A percentile compares a stretch with the other conserved stretches of the same genome.
phyloP scores from a whole-genome alignment of 2,113 vertebrate genomes.

The Alaudala cheleensis region DNA sequence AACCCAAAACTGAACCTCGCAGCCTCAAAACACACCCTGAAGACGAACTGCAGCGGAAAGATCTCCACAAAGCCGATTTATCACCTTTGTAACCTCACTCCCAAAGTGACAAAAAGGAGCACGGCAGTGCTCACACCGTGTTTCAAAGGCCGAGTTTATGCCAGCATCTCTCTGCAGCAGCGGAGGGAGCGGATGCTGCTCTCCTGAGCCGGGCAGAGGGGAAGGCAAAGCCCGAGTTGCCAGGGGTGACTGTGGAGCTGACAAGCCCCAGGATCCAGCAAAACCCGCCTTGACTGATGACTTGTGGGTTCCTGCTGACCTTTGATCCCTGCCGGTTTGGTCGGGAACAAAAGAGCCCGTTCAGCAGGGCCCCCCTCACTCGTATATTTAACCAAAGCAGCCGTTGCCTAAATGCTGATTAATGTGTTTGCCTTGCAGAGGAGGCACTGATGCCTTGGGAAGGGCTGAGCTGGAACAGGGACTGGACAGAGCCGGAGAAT shows the following conservation, averaged over 20 bases:
- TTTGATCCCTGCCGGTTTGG: slow-evolving; percentile 82
- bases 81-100: slow-evolving; percentile 8
- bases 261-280: slow-evolving; percentile 80
- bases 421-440: slow-evolving; percentile 51
- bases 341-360: slow-evolving; percentile 75
- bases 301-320: slow-evolving; percentile 83
- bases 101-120: slow-evolving; percentile 1
- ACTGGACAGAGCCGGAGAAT: too few species aligned
- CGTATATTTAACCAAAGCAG: slow-evolving; percentile 63
- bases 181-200: slow-evolving; percentile 26
- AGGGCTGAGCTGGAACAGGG: too few species aligned
- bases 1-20: background rate
- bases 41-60: too few species aligned
- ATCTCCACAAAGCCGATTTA: background rate
- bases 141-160: slow-evolving; percentile 55
- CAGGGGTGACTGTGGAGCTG: slow-evolving; percentile 79
- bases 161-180: slow-evolving; percentile 66
- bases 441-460: background rate
- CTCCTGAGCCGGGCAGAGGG: slow-evolving; percentile 45
- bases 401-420: slow-evolving; percentile 63
- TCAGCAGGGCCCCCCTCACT: slow-evolving; percentile 70
- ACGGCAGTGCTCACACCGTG: too few species aligned
- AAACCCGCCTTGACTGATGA: slow-evolving; percentile 85
- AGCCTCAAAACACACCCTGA: slow-evolving; percentile 30
- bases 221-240: slow-evolving; percentile 75